These are phyloP conservation scores for Zosterops pallidus DNA, from an alignment of 2,113 vertebrate species.

Conservation along the genomic window DNA sequence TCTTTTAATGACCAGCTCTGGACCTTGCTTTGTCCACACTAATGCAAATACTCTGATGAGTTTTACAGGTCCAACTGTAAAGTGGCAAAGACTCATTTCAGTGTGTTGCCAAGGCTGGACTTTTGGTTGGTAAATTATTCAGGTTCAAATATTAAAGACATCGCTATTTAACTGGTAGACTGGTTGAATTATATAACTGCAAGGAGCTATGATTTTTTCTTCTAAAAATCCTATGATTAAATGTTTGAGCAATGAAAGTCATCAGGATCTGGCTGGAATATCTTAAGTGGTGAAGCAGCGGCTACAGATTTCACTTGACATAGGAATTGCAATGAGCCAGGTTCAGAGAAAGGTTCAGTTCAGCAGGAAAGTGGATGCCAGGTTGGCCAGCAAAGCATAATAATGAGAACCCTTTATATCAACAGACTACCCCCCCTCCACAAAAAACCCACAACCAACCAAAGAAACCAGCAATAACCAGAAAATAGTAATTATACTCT, in stretches of 20 bases:
- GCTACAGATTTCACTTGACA: background rate
- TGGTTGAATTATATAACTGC: background rate
- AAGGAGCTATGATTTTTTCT: background rate
- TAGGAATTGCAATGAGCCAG: background rate
- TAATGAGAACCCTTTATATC: background rate
- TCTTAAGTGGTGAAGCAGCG: background rate
- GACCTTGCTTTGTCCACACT: background rate
- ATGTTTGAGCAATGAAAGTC: background rate
- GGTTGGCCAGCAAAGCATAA: background rate
- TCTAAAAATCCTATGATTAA: background rate
- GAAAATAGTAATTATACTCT: background rate
- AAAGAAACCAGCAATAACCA: background rate
- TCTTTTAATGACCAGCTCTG: constrained; percentile 3
- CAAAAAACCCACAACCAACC: background rate
- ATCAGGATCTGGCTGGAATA: background rate
- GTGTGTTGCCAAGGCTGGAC: background rate
- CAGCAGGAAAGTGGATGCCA: background rate
- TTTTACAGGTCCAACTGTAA: background rate
- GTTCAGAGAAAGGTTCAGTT: background rate
- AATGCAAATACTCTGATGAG: background rate
- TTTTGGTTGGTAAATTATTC: background rate
- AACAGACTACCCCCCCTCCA: fast-evolving
- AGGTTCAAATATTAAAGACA: background rate
- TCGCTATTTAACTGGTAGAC: background rate
- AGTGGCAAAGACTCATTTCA: background rate